Base-by-base conservation (phyloP, 2,113 vertebrate species). In the Picathartes gymnocephalus region DNA sequence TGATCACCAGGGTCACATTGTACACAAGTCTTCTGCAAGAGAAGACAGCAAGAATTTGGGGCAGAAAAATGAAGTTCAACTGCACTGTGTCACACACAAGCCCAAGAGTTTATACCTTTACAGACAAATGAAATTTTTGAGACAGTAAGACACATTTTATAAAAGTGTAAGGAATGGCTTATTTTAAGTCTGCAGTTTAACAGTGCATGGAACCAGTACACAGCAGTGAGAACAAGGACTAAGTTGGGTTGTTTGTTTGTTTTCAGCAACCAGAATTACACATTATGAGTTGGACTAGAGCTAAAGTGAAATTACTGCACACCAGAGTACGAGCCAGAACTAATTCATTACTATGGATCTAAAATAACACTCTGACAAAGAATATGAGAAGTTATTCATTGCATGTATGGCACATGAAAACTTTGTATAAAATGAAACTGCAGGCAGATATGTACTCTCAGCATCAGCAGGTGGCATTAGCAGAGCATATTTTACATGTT, bases 381-480 rank as follows among this genome's bases (percentile, higher is more conserved):
- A 21, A 68, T 10, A 25, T 42, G 65, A 64, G 42, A 54, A 71
- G 40, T 66, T 81, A 73, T 39, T 84, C 54, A 10, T 33, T 47
- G 60, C 44, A 54, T 14, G 9, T 44, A 35, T 20, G 54, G 45
- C 11, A 33, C 51, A 47, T 12, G 65, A 92, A 40, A 92, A 33
- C 56, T 91, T 88, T 31, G 33, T 42, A 82, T 11, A 27, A 88
- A 88, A 61, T 7, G 9, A 58, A 86, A 58, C 56, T 76, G 58
- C 71, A 88, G 92, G 69, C 53, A 64, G 64, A 50, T 19, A 78
- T 79, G 64, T 88, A 47, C 79, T 82, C 82, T 66, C 70, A 51
- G 73, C 62, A 97, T 94, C 96, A 96, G 94, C 94, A 97, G 95
- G 96, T 78, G 89, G 81, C 88, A 88, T 92, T 84, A 90, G 73